Base-by-base conservation (phyloP, 2,797 vertebrate genomes). In the Paramormyrops hopkinsi region DNA sequence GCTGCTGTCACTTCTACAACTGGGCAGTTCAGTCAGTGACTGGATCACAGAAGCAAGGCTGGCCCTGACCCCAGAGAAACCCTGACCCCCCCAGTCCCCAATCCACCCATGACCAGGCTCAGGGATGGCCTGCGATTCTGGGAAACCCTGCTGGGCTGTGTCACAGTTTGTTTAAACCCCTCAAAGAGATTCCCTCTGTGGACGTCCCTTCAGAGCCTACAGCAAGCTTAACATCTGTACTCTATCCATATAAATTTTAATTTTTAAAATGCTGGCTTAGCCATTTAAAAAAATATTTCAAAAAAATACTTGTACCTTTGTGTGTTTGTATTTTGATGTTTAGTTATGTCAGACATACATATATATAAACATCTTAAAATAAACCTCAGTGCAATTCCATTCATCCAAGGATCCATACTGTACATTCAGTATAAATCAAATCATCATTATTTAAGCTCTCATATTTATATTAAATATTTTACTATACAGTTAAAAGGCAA, bases 121-220 rank as follows among this genome's bases (percentile, higher is more conserved):
- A 79, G 73, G 37, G 73, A 79, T 79, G 73, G 73, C 41, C 37
- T 79, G 73, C 19, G 4, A 37, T 51, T 76, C 44, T 14, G n/a
- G 44, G 44, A 25, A 46, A 14, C 82, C 53, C 82, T 33, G 90
- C 88, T 90, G 22, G 33, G 91, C 89, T 89, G 53, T 94, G 94
- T 95, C 95, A 96, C 95, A 95, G 95, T 96, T 96, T 92, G 94
- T 95, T 95, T 95, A 93, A 90, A 93, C 90, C 91, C 93, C 93
- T 91, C 53, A 44, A 84, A 51, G 4, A 86, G 46, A 86, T 85
- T 48, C 33, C 7, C 12, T 50, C 29, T 19, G 14, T 41, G 54
- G 8, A 37, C 12, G 29, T 44, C 73, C 73, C 73, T 79, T 41
- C 37, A 44, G 33, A 79, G 73, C 73, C 73, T n/a, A 44, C 37